Conservation (phyloP, 2,888 invertebrate species). For the Dynastes tityus region DNA sequence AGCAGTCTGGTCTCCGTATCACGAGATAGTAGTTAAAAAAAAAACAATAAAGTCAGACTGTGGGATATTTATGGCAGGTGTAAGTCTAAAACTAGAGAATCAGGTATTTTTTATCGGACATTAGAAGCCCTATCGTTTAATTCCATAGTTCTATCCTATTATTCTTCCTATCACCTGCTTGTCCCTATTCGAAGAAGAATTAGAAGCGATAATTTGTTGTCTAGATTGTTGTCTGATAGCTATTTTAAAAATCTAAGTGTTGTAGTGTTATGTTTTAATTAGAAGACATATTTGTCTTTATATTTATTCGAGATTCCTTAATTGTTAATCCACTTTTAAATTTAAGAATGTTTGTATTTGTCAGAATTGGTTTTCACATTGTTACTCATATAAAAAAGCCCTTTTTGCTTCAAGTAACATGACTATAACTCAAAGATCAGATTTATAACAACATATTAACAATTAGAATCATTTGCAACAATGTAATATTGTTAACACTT, state of each 20-base stretch:
- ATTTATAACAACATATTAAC: too few relatives aligned
- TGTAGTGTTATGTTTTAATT: too few relatives aligned
- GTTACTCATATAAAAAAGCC: too few relatives aligned
- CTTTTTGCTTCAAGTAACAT: too few relatives aligned
- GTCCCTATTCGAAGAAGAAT: constrained; percentile 19
- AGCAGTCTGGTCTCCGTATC: constrained; percentile 5
- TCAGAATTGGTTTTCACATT: too few relatives aligned
- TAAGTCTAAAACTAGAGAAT: constrained; percentile 30
- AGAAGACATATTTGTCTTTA: too few relatives aligned
- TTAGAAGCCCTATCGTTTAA: constrained; percentile 32
- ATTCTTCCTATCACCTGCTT: constrained; percentile 38
- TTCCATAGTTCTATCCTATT: constrained; percentile 27
- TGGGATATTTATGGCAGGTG: constrained; percentile 44
- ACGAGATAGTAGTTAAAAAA: constrained; percentile 1
- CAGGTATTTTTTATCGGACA: constrained; percentile 43
- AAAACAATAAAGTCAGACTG: constrained; percentile 22
- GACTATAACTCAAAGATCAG: too few relatives aligned
- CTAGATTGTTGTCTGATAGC: constrained; percentile 16
- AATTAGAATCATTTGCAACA: too few relatives aligned
- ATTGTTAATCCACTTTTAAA: too few relatives aligned
- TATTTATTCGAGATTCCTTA: too few relatives aligned
- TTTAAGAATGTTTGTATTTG: too few relatives aligned
- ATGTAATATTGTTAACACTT: too few relatives aligned
- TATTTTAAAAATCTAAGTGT: constrained; percentile 3
- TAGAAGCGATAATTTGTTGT: constrained; percentile 28